Conservation (phyloP, 2,888 invertebrate species). For the Thera britannica region DNA sequence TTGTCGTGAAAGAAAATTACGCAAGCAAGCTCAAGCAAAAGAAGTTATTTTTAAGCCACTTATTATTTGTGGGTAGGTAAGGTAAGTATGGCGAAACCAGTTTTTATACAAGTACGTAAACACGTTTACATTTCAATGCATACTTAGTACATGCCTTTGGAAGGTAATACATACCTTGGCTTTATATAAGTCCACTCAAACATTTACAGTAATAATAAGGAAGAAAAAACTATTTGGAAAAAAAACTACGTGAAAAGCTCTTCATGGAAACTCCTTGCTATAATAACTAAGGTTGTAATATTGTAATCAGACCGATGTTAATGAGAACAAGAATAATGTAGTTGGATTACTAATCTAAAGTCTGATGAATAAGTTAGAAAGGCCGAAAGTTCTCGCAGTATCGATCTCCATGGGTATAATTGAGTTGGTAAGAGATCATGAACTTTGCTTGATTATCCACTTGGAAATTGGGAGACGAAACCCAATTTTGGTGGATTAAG, state of each 20-base stretch:
- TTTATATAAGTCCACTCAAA: too few relatives aligned
- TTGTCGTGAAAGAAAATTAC: conserved; percentile 7
- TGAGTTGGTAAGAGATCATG: conserved; percentile 54
- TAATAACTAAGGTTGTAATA: not conserved
- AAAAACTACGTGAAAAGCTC: too few relatives aligned
- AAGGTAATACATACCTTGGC: too few relatives aligned
- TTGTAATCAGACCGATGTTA: conserved; percentile 14
- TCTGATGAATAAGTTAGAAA: conserved; percentile 58
- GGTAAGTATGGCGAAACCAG: not conserved
- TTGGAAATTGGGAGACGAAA: conserved; percentile 46
- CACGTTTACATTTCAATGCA: too few relatives aligned
- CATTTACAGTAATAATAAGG: too few relatives aligned
- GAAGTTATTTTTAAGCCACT: conserved; percentile 1
- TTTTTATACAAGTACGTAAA: not conserved
- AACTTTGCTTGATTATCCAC: conserved; percentile 62
- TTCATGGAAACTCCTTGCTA: too few relatives aligned
- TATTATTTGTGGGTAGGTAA: not conserved
- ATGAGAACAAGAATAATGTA: conserved; percentile 54
- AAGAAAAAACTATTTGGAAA: too few relatives aligned
- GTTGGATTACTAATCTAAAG: conserved; percentile 47
- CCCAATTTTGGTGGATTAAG: conserved; percentile 30
- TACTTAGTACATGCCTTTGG: too few relatives aligned
- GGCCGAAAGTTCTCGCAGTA: conserved; percentile 51
- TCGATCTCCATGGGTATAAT: conserved; percentile 55
- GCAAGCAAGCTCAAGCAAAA: conserved; percentile 14